phyloP scores from a whole-genome alignment of 1,140 invertebrate species.

The Cherax quadricarinatus region DNA sequence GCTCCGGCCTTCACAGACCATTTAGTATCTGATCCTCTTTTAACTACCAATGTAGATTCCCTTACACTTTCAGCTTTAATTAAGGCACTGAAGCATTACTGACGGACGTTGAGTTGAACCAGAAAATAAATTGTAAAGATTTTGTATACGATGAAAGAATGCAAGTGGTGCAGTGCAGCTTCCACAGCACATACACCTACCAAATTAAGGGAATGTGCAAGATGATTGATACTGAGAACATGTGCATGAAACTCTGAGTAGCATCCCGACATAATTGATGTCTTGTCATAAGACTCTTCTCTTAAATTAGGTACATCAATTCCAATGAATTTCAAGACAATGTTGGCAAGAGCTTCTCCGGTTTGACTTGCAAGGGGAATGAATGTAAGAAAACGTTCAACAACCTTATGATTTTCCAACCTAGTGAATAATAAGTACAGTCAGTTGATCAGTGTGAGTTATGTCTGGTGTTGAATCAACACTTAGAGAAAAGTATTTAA shows the following conservation, averaged over 20 bases:
- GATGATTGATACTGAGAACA: conserved; percentile 13
- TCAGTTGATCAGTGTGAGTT: conserved; percentile 14
- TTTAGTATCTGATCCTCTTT: neutral
- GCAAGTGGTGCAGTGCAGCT: neutral
- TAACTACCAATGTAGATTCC: conserved; percentile 8
- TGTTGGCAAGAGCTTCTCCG: neutral
- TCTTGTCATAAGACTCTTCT: conserved; percentile 15
- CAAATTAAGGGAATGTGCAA: conserved; percentile 36
- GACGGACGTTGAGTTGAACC: conserved; percentile 32
- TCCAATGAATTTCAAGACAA: neutral
- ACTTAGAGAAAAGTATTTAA: neutral
- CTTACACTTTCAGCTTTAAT: neutral
- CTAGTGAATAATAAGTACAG: neutral
- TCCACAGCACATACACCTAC: conserved; percentile 6
- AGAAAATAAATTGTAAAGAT: conserved; percentile 29
- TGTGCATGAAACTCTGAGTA: conserved; percentile 16
- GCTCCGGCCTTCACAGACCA: neutral
- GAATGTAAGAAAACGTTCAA: conserved; percentile 25
- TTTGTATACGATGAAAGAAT: conserved; percentile 5
- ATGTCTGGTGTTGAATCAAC: conserved; percentile 9
- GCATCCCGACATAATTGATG: conserved; percentile 3
- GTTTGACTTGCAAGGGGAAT: conserved; percentile 5
- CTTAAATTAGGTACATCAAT: conserved; percentile 18
- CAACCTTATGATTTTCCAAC: neutral
- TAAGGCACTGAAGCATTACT: conserved; percentile 7